Evolutionary conservation across 2,888 invertebrate genomes (phyloP).

Genomic region (Rhyacophila evoluta): DNA sequence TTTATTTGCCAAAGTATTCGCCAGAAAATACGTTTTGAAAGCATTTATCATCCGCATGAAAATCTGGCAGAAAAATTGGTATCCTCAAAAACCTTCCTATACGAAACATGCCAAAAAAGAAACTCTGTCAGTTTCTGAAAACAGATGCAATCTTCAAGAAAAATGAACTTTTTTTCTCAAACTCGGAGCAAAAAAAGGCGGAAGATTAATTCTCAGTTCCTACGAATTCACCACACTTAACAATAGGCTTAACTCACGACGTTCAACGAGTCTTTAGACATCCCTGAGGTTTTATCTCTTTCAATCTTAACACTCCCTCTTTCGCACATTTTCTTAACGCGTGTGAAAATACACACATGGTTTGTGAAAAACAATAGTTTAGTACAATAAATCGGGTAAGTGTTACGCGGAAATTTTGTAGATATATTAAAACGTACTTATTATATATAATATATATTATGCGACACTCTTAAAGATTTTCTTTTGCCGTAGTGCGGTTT

Average conservation of each 20-base stretch:
- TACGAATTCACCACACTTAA: conserved; percentile 14
- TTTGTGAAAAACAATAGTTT: conserved; percentile 17
- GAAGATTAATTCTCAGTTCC: conserved; percentile 25
- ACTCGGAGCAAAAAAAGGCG: conserved; percentile 1
- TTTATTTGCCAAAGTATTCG: not conserved
- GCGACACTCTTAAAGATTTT: not conserved
- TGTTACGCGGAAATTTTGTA: not conserved
- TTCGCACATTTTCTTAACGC: conserved; percentile 1
- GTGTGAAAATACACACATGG: conserved; percentile 12
- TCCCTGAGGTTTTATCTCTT: not conserved
- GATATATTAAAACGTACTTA: not conserved
- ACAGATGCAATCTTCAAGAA: conserved; percentile 28
- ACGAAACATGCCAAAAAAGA: not conserved
- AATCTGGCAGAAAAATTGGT: conserved; percentile 19
- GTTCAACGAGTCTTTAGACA: conserved; percentile 24
- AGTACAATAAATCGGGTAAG: not conserved
- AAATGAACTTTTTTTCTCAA: conserved; percentile 19
- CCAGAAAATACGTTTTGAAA: conserved; percentile 14
- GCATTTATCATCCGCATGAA: not conserved
- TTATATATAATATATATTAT: not conserved
- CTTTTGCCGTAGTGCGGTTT: not conserved
- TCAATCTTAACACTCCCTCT: conserved; percentile 18
- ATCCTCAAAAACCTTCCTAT: not conserved
- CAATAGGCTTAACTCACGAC: conserved; percentile 14
- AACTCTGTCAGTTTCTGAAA: conserved; percentile 18